Evolutionary conservation across 2,797 vertebrate genomes (phyloP).

Genomic region (Paramormyrops hopkinsi): DNA sequence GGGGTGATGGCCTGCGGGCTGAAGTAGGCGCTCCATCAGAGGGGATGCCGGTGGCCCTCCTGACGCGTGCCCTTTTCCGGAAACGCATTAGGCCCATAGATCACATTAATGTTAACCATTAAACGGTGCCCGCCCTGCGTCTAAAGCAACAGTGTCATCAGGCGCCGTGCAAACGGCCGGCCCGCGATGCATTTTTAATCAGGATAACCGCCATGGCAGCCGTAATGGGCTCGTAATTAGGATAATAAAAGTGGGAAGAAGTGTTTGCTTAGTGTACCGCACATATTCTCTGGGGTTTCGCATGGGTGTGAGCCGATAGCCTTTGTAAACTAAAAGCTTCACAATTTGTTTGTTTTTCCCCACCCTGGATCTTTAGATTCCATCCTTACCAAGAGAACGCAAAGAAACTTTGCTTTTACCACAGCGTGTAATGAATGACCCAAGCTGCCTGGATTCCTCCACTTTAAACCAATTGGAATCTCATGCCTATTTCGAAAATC

Average conservation of each 20-base stretch:
- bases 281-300: slow-evolving; percentile 20
- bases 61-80: slow-evolving; percentile 2
- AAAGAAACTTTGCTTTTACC: not conserved
- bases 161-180: slow-evolving; percentile 33
- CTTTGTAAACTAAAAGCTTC: slow-evolving; percentile 22
- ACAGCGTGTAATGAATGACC: slow-evolving; percentile 18
- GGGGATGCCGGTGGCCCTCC: not conserved
- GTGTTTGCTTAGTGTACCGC: slow-evolving; percentile 27
- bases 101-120: slow-evolving; percentile 55
- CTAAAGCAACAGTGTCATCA: slow-evolving; percentile 42
- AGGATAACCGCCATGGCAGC: slow-evolving; percentile 40
- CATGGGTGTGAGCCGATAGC: slow-evolving; percentile 8
- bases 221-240: slow-evolving; percentile 50
- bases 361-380: slow-evolving; percentile 5
- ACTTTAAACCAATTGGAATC: slow-evolving; percentile 26
- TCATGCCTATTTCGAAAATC: not conserved
- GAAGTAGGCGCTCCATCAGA: not conserved
- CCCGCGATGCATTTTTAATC: slow-evolving; percentile 56
- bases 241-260: slow-evolving; percentile 40
- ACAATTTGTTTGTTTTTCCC: slow-evolving; percentile 16
- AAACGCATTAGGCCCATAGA: slow-evolving; percentile 40
- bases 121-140: slow-evolving; percentile 40
- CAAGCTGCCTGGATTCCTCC: slow-evolving; percentile 13
- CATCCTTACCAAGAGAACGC: not conserved
- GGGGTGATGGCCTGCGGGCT: not conserved